Percentiles rank a stretch among this genome's conserved stretches.
Conservation (phyloP, 2,888 invertebrate genomes). For the Agapetus fuscipes region DNA sequence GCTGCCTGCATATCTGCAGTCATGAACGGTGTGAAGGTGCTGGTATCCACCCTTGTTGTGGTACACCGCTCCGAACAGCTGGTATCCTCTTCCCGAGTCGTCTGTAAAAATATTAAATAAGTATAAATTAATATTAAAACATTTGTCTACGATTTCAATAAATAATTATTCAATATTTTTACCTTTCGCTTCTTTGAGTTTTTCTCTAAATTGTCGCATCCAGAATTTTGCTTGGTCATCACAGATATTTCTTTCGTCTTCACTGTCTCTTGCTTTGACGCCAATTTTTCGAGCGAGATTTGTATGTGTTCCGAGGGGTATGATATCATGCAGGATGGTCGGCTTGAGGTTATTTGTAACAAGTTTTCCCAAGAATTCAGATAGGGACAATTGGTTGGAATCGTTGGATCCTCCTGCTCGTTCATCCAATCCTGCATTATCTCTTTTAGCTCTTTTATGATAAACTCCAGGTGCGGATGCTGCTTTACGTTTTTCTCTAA, state of each 20-base stretch:
- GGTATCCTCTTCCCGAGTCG: constrained; percentile 2
- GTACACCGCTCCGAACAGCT: constrained; percentile 3
- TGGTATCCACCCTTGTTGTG: constrained; percentile 4
- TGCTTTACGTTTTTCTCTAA: constrained; percentile 1
- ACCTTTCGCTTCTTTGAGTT: constrained; percentile 1
- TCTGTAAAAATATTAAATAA: not conserved
- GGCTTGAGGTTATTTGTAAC: not conserved
- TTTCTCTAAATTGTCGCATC: too few species aligned
- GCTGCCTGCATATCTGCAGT: constrained; percentile 3
- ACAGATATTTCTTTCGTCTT: constrained; percentile 2
- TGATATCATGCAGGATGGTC: not conserved
- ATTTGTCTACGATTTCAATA: too few species aligned
- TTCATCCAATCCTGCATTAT: not conserved
- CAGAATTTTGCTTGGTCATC: too few species aligned
- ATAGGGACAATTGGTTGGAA: not conserved
- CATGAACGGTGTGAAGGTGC: constrained; percentile 3
- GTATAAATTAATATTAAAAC: too few species aligned
- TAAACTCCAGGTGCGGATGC: not conserved
- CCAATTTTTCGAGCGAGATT: constrained; percentile 2
- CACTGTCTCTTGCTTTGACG: constrained; percentile 2
- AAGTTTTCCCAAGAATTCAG: constrained; percentile 1
- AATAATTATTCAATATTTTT: not conserved
- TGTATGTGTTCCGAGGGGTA: constrained; percentile 2
- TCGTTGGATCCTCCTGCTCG: not conserved
- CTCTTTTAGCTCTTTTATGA: not conserved